Evolutionary conservation across 2,113 vertebrate genomes (phyloP), one percentile per base, ranked within the genome.

Genomic region (Nymphicus hollandicus): DNA sequence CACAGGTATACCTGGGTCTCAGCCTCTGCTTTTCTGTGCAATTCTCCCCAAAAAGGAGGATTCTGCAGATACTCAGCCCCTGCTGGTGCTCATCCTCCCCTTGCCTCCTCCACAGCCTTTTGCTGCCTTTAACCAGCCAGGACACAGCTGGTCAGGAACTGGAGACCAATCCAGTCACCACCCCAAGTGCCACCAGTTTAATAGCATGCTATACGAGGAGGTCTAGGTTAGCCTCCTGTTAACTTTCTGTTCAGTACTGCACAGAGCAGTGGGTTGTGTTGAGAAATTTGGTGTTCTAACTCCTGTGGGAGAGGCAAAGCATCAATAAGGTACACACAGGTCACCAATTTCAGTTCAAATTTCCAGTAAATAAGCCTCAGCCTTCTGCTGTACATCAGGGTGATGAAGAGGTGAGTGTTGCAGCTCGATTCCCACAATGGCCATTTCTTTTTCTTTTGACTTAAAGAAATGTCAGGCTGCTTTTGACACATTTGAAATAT

Each of bases 401-500:
- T 93, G 86, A 96, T 91, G 49, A 83, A 93, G 64, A 86, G 44
- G 52, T 1, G 1, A 79, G 41, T 20, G 41, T 49, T 66, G 47
- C 35, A 61, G 79, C 55, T 77, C 9, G 3, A 80, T 88, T 88
- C 27, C 64, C 31, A 22, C 1, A 5, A 88, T 10, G 86, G 66
- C 50, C 78, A 50, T 86, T 69, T 94, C 52, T 94, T 89, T 82
- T 79, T 92, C 58, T 80, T 82, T 92, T 84, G 61, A 74, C 65
- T 94, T 91, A 28, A 89, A 81, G 68, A 89, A 89, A 72, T 55
- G 61, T 41, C 88, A 94, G 65, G 43, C 56, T 56, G 8, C 50
- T 83, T 91, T 69, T 84, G 86, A 76, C 65, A 85, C 37, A 18
- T 80, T 47, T 88, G 91, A 93, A 93, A 88, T 92, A 92, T 60